Evolutionary conservation across 2,113 vertebrate species (phyloP), one percentile per base, ranked within the genome.

Genomic region (Cepphus grylle): DNA sequence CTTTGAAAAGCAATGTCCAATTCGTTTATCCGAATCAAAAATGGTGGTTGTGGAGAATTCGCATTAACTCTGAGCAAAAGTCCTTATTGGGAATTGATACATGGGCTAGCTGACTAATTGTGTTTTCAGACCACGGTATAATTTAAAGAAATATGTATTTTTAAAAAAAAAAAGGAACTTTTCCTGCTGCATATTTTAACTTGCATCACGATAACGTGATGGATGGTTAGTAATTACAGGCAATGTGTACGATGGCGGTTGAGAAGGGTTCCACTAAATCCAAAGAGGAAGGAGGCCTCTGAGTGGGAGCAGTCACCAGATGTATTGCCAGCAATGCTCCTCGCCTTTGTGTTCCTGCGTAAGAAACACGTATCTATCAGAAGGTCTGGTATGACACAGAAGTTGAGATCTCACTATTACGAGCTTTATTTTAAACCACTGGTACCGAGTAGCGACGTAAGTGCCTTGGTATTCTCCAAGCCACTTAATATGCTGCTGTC

Each of bases 361-460:
- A 25, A 62, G 72, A 55, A 23, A 47, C 32, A 5, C n/a, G 43
- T 29, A 29, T 55, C 32, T 79, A 55, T 34, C 79, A 79, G 50
- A 66, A 43, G 59, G 27, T 49, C 59, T 52, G 38, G 8, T 26
- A 21, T 20, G 55, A 61, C 59, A 29, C 40, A 61, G 30, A 27
- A 53, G 42, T 16, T 58, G 65, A 58, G 50, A 40, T 53, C 17
- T 92, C 45, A 8, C 56, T 58, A 0, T 17, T 59, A 50, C 2
- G 9, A 55, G 38, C 15, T 86, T 79, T 47, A 2, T 45, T 56
- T 81, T 27, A 42, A 85, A 73, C 55, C 11, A 2, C 4, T 42
- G 20, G 8, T 55, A 6, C 40, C 61, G 8, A 23, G 12, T 12
- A 52, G n/a, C 7, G 2, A n/a, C 32, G 0, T 1, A 12, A 53